These are phyloP conservation scores for Pogona vitticeps DNA, from an alignment of 2,113 vertebrate species.

Conservation along the genomic window DNA sequence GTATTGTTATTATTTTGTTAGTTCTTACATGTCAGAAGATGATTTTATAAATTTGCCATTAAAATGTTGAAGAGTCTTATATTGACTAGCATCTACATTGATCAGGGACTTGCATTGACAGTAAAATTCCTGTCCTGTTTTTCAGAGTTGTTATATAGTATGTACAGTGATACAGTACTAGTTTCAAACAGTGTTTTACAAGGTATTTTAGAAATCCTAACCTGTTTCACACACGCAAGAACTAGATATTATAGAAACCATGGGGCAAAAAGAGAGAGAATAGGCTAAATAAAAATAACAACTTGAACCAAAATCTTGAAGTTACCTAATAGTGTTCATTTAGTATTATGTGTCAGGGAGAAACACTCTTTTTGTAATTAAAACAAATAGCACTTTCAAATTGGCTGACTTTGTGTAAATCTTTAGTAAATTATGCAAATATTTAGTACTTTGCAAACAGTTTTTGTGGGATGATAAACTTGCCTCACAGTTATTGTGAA, in stretches of 20 bases:
- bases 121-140: background rate
- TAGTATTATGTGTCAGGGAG: background rate
- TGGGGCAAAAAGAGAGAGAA: background rate
- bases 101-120: background rate
- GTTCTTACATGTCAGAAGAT: background rate
- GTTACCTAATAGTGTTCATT: background rate
- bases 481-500: background rate
- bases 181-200: background rate
- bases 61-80: background rate
- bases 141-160: background rate
- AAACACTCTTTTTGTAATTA: background rate
- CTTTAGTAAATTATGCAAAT: background rate
- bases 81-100: background rate
- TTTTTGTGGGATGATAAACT: background rate
- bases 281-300: background rate
- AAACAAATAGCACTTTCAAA: background rate
- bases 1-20: background rate
- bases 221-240: background rate
- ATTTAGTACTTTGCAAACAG: background rate
- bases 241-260: background rate
- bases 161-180: too few species aligned
- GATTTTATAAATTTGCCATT: too few species aligned
- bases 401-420: background rate
- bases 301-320: too few species aligned
- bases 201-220: background rate